These are phyloP conservation scores for Stegophylla sp. DNA, from an alignment of 2,888 invertebrate species.

Conservation along the genomic window DNA sequence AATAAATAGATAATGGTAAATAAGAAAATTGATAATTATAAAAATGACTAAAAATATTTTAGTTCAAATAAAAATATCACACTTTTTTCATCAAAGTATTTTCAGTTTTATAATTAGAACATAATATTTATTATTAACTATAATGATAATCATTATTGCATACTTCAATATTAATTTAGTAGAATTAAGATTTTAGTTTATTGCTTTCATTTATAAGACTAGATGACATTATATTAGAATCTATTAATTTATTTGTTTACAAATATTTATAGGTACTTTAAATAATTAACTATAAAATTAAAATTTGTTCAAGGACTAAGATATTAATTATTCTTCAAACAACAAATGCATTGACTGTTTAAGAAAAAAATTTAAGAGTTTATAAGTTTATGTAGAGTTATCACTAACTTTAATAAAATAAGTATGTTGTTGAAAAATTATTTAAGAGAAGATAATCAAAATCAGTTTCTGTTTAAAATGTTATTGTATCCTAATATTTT, in stretches of 20 bases:
- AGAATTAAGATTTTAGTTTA: constrained; percentile 5
- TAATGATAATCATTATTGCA: neutral
- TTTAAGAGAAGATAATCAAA: neutral
- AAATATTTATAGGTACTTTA: neutral
- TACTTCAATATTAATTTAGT: neutral
- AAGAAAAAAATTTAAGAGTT: neutral
- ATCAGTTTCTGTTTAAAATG: neutral
- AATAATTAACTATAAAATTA: neutral
- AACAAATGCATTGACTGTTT: neutral
- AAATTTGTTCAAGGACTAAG: neutral
- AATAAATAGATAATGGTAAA: neutral
- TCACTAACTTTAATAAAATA: neutral
- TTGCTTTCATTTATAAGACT: constrained; percentile 28
- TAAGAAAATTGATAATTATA: neutral
- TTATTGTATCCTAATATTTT: neutral
- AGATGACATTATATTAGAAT: constrained; percentile 19
- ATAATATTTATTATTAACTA: neutral
- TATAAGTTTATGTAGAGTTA: neutral
- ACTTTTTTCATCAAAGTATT: neutral
- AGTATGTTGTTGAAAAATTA: neutral
- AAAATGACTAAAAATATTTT: neutral
- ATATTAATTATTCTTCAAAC: neutral
- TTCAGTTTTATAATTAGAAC: constrained; percentile 1
- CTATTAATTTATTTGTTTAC: neutral
- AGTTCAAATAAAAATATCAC: neutral